Conservation (phyloP, 2,113 vertebrate genomes). For the Tautogolabrus adspersus region DNA sequence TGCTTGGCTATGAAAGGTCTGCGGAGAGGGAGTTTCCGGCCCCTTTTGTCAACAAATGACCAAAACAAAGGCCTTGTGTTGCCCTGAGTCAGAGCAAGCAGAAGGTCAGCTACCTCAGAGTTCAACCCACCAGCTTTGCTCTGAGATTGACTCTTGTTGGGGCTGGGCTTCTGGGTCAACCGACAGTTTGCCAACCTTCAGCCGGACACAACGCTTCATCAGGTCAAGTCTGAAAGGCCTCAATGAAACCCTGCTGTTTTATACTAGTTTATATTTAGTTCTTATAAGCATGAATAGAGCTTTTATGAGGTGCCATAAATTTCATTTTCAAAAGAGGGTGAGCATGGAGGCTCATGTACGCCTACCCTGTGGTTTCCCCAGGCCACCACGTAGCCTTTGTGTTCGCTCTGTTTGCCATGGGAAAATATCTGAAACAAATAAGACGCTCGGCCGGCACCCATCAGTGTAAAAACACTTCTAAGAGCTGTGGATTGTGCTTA, state of each 20-base stretch:
- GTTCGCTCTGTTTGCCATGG: constrained; percentile 79
- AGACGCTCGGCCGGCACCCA: constrained; percentile 75
- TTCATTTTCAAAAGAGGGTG: constrained; percentile 78
- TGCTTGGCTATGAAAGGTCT: constrained; percentile 47
- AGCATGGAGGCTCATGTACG: constrained; percentile 71
- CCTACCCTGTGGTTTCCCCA: constrained; percentile 78
- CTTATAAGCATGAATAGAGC: constrained; percentile 76
- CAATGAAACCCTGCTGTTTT: constrained; percentile 56
- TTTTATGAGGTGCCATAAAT: constrained; percentile 84
- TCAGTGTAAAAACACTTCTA: constrained; percentile 78
- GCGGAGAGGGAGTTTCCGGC: constrained; percentile 68
- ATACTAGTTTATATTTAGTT: constrained; percentile 77
- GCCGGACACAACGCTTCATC: constrained; percentile 40
- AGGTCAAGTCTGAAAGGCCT: constrained; percentile 67
- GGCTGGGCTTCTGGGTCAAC: constrained; percentile 38
- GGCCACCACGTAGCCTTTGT: constrained; percentile 83
- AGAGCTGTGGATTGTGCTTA: constrained; percentile 74
- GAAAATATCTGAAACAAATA: constrained; percentile 86
- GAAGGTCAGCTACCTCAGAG: constrained; percentile 54
- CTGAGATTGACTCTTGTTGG: constrained; percentile 9
- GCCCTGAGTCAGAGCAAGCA: constrained; percentile 52
- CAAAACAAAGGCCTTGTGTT: constrained; percentile 71
- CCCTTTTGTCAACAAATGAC: constrained; percentile 66
- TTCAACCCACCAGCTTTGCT: constrained; percentile 30
- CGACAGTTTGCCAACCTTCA: constrained; percentile 16